Evolutionary conservation across 2,888 invertebrate species (phyloP).

Genomic region (Brachyptera risi): DNA sequence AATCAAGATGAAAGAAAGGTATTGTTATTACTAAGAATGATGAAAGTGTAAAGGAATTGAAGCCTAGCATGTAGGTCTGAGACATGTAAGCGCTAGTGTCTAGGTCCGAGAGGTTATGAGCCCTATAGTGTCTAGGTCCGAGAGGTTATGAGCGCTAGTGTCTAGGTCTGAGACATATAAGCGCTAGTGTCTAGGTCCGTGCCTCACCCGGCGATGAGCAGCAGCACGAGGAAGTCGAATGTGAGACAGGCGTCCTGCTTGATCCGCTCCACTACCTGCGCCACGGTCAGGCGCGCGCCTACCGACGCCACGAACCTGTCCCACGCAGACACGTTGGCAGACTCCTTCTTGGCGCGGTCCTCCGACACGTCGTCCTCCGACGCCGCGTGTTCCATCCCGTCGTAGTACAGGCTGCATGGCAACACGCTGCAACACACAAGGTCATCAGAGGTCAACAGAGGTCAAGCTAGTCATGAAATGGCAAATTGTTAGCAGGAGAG

Average conservation of each 20-base stretch:
- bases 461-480: no score
- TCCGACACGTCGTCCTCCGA: slow-evolving; percentile 26
- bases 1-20: no score
- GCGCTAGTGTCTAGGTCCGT: no score
- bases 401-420: slow-evolving; percentile 58
- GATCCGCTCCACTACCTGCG: slow-evolving; percentile 66
- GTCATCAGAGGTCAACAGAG: neutral
- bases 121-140: no score
- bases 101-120: no score
- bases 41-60: no score
- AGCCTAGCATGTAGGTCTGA: no score
- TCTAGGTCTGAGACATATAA: no score
- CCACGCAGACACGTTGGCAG: slow-evolving; percentile 47
- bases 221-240: slow-evolving; percentile 69
- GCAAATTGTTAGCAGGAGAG: no score
- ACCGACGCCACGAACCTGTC: slow-evolving; percentile 61
- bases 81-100: no score
- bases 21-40: no score
- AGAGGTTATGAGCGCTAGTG: no score
- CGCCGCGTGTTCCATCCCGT: slow-evolving; percentile 33
- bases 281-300: slow-evolving; percentile 62
- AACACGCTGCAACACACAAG: slow-evolving; percentile 50
- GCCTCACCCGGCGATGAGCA: slow-evolving; percentile 65
- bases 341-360: slow-evolving; percentile 35
- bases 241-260: slow-evolving; percentile 64